phyloP scores from a whole-genome alignment of 2,797 vertebrate species.

The Melanotaenia nigrans region DNA sequence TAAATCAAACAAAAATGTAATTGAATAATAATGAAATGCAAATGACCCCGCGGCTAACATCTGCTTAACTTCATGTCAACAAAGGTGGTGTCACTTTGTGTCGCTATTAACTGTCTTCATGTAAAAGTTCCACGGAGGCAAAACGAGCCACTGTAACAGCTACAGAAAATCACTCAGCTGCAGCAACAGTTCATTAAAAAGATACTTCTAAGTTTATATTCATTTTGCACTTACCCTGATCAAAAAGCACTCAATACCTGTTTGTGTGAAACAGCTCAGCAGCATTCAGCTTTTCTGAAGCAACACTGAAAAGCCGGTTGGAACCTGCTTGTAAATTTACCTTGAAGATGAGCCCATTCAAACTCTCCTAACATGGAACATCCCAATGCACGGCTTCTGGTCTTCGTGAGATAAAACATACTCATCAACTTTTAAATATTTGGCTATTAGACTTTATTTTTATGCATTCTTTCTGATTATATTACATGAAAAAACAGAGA shows the following conservation, averaged over 20 bases:
- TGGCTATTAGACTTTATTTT: neutral
- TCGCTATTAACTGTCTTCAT: conserved; percentile 41
- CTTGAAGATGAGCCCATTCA: too few species aligned
- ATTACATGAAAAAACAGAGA: neutral
- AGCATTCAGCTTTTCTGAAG: neutral
- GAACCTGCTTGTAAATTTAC: too few species aligned
- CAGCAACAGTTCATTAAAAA: conserved; percentile 39
- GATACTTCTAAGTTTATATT: conserved; percentile 35
- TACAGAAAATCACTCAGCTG: conserved; percentile 29
- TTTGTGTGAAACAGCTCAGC: conserved; percentile 12
- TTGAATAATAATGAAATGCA: conserved; percentile 6
- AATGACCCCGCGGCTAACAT: conserved; percentile 43
- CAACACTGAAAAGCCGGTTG: too few species aligned
- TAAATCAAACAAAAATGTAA: neutral
- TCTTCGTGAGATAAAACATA: neutral
- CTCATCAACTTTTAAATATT: neutral
- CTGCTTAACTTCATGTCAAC: conserved; percentile 33
- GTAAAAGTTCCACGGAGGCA: conserved; percentile 31
- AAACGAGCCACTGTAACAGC: conserved; percentile 37
- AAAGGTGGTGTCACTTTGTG: conserved; percentile 31
- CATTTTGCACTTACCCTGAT: neutral
- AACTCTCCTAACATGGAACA: neutral
- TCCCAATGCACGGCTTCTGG: neutral
- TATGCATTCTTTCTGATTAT: neutral
- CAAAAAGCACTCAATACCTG: conserved; percentile 32